phyloP scores from a whole-genome alignment of 2,797 vertebrate genomes.

The Heteromormyrus szaboi region DNA sequence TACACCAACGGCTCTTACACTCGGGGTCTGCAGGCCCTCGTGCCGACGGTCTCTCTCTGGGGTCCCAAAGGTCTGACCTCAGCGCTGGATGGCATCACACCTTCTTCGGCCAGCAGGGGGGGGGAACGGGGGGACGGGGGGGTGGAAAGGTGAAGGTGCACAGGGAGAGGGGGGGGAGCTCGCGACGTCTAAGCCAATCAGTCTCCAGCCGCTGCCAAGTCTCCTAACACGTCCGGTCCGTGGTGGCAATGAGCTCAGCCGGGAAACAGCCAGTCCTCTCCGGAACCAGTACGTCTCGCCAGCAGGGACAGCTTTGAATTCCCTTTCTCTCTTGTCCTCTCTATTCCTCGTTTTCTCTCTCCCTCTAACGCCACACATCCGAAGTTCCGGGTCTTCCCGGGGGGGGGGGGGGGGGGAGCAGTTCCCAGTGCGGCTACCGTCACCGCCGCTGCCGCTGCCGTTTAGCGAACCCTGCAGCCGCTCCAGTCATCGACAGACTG shows the following conservation, averaged over 20 bases:
- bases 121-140: neutral
- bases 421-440: conserved; percentile 64
- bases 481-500: conserved; percentile 78
- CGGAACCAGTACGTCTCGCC: neutral
- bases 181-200: neutral
- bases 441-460: conserved; percentile 47
- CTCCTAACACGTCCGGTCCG: neutral
- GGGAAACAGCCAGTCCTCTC: neutral
- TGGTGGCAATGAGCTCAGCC: neutral
- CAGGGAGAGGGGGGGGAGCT: neutral
- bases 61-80: neutral
- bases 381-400: conserved; percentile 54
- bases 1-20: neutral
- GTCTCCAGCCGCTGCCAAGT: neutral
- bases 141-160: neutral
- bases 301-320: neutral
- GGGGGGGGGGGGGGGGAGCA: conserved; percentile 62
- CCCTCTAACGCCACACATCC: conserved; percentile 32
- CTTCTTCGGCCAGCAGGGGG: neutral
- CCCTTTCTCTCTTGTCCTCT: neutral
- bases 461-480: conserved; percentile 83
- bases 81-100: neutral
- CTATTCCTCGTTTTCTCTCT: conserved; percentile 11
- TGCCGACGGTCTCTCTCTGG: neutral
- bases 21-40: neutral